These are phyloP conservation scores for Chrosomus eos DNA, from an alignment of 2,797 vertebrate genomes.

Conservation along the genomic window DNA sequence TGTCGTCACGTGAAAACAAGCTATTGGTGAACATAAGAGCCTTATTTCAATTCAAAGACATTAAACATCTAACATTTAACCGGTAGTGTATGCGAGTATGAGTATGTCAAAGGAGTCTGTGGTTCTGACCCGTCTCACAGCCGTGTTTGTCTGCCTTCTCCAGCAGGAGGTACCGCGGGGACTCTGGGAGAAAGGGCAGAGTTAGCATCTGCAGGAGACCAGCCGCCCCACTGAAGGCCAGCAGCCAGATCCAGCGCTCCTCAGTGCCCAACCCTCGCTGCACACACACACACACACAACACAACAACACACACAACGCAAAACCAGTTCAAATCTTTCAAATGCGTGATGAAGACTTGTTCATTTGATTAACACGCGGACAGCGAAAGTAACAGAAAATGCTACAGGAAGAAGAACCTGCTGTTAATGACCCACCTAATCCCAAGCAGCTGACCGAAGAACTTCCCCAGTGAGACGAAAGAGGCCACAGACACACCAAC, in stretches of 20 bases:
- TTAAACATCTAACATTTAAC: background rate
- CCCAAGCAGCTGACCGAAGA: constrained; percentile 77
- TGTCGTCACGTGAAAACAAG: too few relatives aligned
- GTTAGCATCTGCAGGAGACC: constrained; percentile 75
- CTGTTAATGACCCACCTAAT: constrained; percentile 72
- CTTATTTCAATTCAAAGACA: background rate
- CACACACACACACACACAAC: constrained; percentile 45
- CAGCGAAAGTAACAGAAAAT: constrained; percentile 43
- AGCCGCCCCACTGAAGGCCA: constrained; percentile 70
- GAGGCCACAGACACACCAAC: constrained; percentile 67
- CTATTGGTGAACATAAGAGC: background rate
- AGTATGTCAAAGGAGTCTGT: background rate
- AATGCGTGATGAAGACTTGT: background rate
- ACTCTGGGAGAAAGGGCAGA: constrained; percentile 80
- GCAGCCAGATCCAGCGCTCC: constrained; percentile 76
- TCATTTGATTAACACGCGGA: background rate
- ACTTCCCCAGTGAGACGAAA: constrained; percentile 75
- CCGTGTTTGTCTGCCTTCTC: constrained; percentile 70
- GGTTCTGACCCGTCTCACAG: constrained; percentile 72
- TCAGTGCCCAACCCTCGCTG: constrained; percentile 78
- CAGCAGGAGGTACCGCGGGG: constrained; percentile 78
- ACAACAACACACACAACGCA: background rate
- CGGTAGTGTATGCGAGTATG: background rate
- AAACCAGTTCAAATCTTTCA: background rate
- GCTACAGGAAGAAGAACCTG: constrained; percentile 16